Evolutionary conservation across 2,113 vertebrate genomes (phyloP).

Genomic region (Grammomys surdaster): DNA sequence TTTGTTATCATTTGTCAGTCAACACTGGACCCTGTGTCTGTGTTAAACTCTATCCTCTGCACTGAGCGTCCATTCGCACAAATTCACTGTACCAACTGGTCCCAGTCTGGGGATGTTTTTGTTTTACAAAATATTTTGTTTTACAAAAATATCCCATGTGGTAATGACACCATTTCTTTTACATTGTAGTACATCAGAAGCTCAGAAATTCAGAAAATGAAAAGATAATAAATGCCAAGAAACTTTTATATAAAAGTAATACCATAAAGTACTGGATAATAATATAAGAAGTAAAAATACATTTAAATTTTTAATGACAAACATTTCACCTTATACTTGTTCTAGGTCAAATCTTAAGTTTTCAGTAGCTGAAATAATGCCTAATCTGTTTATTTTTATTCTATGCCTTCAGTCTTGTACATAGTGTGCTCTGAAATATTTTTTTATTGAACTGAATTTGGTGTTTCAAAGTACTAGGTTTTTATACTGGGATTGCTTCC

Average conservation of each 20-base stretch:
- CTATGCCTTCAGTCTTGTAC: background rate
- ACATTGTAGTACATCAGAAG: constrained; percentile 5
- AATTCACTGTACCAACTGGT: constrained; percentile 56
- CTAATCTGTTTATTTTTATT: background rate
- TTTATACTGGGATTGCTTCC: background rate
- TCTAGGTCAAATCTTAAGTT: background rate
- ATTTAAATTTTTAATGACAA: background rate
- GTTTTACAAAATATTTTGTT: constrained; percentile 19
- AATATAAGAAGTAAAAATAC: background rate
- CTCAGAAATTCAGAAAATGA: constrained; percentile 14
- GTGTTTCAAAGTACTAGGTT: background rate
- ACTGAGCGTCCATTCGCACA: constrained; percentile 52
- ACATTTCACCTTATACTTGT: background rate
- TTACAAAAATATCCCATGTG: background rate
- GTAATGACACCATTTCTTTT: constrained; percentile 31
- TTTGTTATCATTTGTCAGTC: constrained; percentile 73
- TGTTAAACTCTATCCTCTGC: constrained; percentile 63
- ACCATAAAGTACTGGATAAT: background rate
- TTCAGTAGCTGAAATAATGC: background rate
- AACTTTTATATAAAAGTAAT: background rate
- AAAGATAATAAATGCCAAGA: background rate
- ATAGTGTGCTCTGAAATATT: constrained; percentile 13
- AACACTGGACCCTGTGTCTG: constrained; percentile 50
- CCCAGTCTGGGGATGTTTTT: constrained; percentile 29
- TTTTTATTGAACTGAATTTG: background rate